Evolutionary conservation across 2,888 invertebrate species (phyloP).

Genomic region (Lasius platythorax): DNA sequence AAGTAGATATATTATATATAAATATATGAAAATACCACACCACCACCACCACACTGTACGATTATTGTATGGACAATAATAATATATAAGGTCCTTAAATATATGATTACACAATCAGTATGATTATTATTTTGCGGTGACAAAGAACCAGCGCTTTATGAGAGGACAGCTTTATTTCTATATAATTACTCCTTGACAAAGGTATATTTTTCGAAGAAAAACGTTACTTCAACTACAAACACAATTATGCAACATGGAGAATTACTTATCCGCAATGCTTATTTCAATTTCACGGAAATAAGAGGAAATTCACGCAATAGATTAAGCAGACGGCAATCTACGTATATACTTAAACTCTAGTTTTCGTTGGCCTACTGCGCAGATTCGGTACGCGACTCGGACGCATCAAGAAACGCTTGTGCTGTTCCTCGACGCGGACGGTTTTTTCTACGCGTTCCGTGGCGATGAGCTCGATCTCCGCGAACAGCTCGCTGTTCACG

Average conservation of each 20-base stretch:
- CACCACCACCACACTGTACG: slow-evolving; percentile 60
- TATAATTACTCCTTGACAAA: neutral
- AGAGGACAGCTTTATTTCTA: neutral
- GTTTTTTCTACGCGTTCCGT: slow-evolving; percentile 83
- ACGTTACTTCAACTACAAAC: neutral
- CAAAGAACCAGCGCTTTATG: neutral
- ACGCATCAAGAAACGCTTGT: slow-evolving; percentile 75
- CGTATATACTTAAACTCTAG: neutral
- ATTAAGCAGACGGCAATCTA: neutral
- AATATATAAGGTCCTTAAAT: slow-evolving; percentile 83
- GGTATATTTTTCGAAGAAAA: neutral
- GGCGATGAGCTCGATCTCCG: slow-evolving; percentile 83
- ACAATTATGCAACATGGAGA: neutral
- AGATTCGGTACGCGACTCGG: slow-evolving; percentile 27
- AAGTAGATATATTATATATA: slow-evolving; percentile 73
- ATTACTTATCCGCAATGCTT: neutral
- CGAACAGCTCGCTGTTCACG: slow-evolving; percentile 79
- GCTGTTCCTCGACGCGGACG: slow-evolving; percentile 82
- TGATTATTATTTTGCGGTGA: slow-evolving; percentile 47
- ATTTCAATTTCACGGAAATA: neutral
- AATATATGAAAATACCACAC: slow-evolving; percentile 73
- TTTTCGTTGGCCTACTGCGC: neutral
- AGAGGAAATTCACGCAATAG: neutral
- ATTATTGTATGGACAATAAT: slow-evolving; percentile 85
- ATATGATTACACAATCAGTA: slow-evolving; percentile 75